Evolutionary conservation across 2,888 invertebrate genomes (phyloP).

Genomic region (Aphidoletes aphidimyza): DNA sequence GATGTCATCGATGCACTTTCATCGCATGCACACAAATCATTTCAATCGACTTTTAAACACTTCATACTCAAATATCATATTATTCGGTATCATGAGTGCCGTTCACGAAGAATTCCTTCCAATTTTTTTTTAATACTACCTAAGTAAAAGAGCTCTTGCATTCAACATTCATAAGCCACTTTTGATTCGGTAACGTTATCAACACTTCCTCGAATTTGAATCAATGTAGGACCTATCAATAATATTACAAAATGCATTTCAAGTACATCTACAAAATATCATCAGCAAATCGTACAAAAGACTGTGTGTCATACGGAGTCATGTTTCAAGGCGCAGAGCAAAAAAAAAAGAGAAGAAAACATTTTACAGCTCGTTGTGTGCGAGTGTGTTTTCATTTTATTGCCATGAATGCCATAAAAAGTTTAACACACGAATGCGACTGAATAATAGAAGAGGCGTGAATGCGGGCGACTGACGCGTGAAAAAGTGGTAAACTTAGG

Average conservation of each 20-base stretch:
- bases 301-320: too few species aligned
- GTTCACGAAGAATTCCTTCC: not conserved
- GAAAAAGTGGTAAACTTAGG: not conserved
- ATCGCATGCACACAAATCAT: conserved; percentile 7
- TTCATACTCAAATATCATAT: not conserved
- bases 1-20: not conserved
- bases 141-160: too few species aligned
- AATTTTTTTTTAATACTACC: too few species aligned
- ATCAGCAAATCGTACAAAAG: too few species aligned
- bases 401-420: conserved; percentile 6
- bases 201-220: conserved; percentile 20
- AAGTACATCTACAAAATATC: conserved; percentile 5
- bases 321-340: too few species aligned
- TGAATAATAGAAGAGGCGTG: conserved; percentile 27
- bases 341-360: not conserved
- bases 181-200: not conserved
- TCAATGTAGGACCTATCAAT: conserved; percentile 27
- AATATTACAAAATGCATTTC: conserved; percentile 25
- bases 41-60: not conserved
- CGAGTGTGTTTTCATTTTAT: conserved; percentile 19
- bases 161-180: conserved; percentile 34
- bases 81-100: not conserved
- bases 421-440: not conserved
- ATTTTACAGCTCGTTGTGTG: not conserved
- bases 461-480: conserved; percentile 13